phyloP scores from a whole-genome alignment of 1,140 invertebrate species.

The Bombus soroeensis region DNA sequence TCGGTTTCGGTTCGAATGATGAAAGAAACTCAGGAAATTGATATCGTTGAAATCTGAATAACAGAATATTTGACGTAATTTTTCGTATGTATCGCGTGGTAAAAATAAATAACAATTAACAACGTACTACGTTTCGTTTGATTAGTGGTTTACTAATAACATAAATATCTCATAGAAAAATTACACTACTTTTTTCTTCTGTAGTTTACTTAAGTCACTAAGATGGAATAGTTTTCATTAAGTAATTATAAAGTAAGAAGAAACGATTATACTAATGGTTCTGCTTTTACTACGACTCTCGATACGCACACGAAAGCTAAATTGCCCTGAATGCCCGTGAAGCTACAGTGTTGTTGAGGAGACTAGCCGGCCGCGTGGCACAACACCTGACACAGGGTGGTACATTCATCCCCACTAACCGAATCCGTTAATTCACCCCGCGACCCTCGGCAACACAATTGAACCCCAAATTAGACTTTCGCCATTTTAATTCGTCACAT shows the following conservation, averaged over 20 bases:
- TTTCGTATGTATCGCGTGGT: too few relatives aligned
- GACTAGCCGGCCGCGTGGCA: slow-evolving; percentile 74
- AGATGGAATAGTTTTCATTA: background rate
- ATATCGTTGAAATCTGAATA: background rate
- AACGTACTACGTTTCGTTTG: background rate
- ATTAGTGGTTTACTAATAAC: background rate
- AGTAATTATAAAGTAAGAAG: background rate
- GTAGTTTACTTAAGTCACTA: background rate
- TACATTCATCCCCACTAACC: slow-evolving; percentile 70
- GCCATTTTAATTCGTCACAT: slow-evolving; percentile 16
- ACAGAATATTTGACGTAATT: background rate
- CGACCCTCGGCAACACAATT: slow-evolving; percentile 27
- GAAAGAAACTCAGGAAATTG: background rate
- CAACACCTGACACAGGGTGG: slow-evolving; percentile 76
- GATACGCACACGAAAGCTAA: background rate
- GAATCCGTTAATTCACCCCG: slow-evolving; percentile 6
- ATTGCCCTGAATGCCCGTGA: slow-evolving; percentile 29
- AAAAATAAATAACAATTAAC: background rate
- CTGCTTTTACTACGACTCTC: background rate
- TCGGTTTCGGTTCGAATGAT: too few relatives aligned
- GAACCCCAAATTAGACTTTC: slow-evolving; percentile 16
- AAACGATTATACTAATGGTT: background rate
- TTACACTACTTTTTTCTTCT: background rate
- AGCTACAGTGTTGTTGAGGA: slow-evolving; percentile 73
- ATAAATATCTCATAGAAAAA: background rate